These are phyloP conservation scores for Diplodus sargus DNA, from an alignment of 2,797 vertebrate species.

Conservation along the genomic window DNA sequence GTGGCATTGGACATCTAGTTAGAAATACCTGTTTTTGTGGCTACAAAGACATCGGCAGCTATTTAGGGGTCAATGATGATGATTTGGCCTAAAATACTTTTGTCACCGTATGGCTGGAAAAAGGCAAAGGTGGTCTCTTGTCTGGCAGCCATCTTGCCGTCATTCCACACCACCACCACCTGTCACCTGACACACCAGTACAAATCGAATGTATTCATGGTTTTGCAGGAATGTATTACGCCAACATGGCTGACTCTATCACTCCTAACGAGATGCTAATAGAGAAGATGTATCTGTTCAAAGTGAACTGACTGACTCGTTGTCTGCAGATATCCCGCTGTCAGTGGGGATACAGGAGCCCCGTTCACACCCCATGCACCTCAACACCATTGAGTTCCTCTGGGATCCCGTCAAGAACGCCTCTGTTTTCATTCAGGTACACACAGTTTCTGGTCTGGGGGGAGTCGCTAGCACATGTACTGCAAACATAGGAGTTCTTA, in stretches of 20 bases:
- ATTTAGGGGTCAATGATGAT: no score
- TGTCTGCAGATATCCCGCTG: constrained; percentile 91
- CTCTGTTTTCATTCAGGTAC: constrained; percentile 95
- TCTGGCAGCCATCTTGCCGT: no score
- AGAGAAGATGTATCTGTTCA: background rate
- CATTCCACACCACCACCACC: no score
- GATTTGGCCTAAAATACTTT: no score
- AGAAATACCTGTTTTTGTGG: no score
- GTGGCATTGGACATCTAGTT: no score
- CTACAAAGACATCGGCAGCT: no score
- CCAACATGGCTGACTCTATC: background rate
- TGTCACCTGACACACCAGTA: no score
- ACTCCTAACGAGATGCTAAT: background rate
- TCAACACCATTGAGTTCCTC: constrained; percentile 95
- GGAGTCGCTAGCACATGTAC: background rate
- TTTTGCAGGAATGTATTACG: no score
- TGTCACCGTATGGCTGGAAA: no score
- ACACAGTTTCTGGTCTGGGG: background rate
- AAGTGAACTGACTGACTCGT: constrained; percentile 1
- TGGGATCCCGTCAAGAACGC: constrained; percentile 94
- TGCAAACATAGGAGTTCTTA: background rate
- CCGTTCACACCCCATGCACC: constrained; percentile 89
- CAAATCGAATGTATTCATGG: no score
- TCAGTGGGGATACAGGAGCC: constrained; percentile 94
- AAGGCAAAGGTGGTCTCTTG: no score